Evolutionary conservation across 2,888 invertebrate species (phyloP).

Genomic region (Mactromeris polynyma): DNA sequence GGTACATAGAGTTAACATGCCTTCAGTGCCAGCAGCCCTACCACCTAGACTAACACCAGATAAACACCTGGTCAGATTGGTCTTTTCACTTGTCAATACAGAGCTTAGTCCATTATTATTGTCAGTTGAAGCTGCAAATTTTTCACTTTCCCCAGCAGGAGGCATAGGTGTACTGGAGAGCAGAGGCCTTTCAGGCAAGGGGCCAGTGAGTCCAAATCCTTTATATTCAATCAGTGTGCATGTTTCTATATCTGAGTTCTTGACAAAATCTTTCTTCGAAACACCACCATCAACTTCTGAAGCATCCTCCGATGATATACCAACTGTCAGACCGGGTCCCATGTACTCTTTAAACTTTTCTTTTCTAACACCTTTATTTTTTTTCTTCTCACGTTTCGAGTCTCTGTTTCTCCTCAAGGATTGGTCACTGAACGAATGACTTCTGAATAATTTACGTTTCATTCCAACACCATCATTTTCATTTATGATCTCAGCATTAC

Average conservation of each 20-base stretch:
- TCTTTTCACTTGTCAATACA: background rate
- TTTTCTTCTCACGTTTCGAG: slow-evolving; percentile 44
- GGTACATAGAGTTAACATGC: slow-evolving; percentile 17
- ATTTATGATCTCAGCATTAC: background rate
- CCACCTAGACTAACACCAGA: slow-evolving; percentile 39
- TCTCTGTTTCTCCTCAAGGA: slow-evolving; percentile 41
- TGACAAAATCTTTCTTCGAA: slow-evolving; percentile 41
- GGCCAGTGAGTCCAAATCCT: slow-evolving; percentile 65
- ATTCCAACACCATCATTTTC: background rate
- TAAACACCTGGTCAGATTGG: slow-evolving; percentile 8
- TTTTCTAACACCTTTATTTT: slow-evolving; percentile 53
- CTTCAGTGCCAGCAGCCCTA: slow-evolving; percentile 58
- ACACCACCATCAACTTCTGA: background rate
- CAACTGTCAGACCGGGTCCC: slow-evolving; percentile 64
- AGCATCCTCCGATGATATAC: slow-evolving; percentile 23
- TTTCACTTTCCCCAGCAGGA: slow-evolving; percentile 35
- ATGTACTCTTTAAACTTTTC: slow-evolving; percentile 67
- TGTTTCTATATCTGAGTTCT: slow-evolving; percentile 55
- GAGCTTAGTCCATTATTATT: background rate
- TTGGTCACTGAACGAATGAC: background rate
- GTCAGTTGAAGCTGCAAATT: background rate
- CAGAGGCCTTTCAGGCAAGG: slow-evolving; percentile 53
- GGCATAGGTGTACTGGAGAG: slow-evolving; percentile 53
- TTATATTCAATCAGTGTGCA: slow-evolving; percentile 65
- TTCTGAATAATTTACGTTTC: background rate